Evolutionary conservation across 1,140 invertebrate genomes (phyloP).

Genomic region (Orius laevigatus): DNA sequence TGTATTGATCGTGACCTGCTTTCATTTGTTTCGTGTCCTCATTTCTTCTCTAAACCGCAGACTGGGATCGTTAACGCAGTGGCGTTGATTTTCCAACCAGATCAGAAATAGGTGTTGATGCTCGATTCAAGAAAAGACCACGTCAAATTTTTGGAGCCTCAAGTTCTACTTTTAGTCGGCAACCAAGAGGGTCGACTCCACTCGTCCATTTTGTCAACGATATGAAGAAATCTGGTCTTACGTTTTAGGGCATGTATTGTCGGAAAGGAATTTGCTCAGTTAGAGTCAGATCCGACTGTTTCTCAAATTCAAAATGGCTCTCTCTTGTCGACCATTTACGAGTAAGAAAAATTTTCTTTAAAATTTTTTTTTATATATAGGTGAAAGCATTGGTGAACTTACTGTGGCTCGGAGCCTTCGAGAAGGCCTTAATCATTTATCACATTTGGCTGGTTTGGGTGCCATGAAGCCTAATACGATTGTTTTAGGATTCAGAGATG

Average conservation of each 20-base stretch:
- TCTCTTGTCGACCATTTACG: conserved; percentile 72
- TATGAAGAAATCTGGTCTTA: conserved; percentile 96
- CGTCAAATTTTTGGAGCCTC: conserved; percentile 97
- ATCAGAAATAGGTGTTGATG: conserved; percentile 92
- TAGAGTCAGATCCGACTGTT: conserved; percentile 47
- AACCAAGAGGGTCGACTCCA: conserved; percentile 74
- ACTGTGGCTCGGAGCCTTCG: conserved; percentile 71
- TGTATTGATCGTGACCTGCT: conserved; percentile 67
- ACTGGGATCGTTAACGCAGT: conserved; percentile 99
- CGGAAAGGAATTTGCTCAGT: conserved; percentile 34
- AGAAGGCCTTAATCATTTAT: conserved; percentile 81
- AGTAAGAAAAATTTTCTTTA: conserved; percentile 25
- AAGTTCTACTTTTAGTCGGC: conserved; percentile 83
- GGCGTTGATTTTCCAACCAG: conserved; percentile 90
- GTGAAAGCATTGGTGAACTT: conserved; percentile 92
- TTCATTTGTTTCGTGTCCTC: conserved; percentile 73
- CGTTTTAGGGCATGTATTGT: conserved; percentile 84
- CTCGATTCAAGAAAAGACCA: conserved; percentile 93
- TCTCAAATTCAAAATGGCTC: conserved; percentile 73
- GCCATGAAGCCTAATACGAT: conserved; percentile 99
- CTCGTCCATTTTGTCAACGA: conserved; percentile 97
- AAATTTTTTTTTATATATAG: conserved; percentile 23
- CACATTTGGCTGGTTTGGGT: conserved; percentile 82
- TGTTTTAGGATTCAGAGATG: conserved; percentile 75
- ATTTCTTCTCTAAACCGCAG: conserved; percentile 69